phyloP scores from a whole-genome alignment of 2,888 invertebrate species.

The Leucoptera coffeella region DNA sequence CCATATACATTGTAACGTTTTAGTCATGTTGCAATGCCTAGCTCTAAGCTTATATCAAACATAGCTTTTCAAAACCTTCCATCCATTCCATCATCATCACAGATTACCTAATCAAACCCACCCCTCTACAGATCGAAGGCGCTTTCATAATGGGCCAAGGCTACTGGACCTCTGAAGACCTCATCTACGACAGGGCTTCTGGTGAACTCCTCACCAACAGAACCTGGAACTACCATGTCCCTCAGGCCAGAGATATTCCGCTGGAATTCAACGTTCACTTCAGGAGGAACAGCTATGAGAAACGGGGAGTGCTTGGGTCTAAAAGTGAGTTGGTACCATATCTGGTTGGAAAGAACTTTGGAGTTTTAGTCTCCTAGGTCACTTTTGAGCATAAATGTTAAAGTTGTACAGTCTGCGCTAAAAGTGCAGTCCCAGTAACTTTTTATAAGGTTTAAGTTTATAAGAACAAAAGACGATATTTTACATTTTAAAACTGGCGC shows the following conservation, averaged over 20 bases:
- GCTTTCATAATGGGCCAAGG: constrained; percentile 55
- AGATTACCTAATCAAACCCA: background rate
- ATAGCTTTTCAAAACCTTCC: background rate
- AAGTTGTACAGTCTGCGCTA: too few relatives aligned
- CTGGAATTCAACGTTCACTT: constrained; percentile 49
- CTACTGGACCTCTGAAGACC: constrained; percentile 53
- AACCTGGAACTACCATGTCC: constrained; percentile 59
- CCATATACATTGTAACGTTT: background rate
- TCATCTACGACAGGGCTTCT: constrained; percentile 39
- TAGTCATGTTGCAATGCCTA: background rate
- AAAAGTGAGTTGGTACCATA: constrained; percentile 28
- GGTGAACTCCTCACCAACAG: constrained; percentile 51
- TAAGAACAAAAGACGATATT: too few relatives aligned
- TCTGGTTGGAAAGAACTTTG: background rate
- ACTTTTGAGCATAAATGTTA: too few relatives aligned
- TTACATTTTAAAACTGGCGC: too few relatives aligned
- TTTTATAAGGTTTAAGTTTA: too few relatives aligned
- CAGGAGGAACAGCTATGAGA: constrained; percentile 41
- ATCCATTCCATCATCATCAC: background rate
- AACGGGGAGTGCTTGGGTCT: constrained; percentile 45
- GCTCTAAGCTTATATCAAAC: background rate
- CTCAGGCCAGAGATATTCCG: constrained; percentile 55
- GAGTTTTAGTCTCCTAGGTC: too few relatives aligned
- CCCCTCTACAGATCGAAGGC: constrained; percentile 28
- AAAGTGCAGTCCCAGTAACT: too few relatives aligned